Evolutionary conservation across 2,888 invertebrate genomes (phyloP).

Genomic region (Mesorhabditis spiculigera): DNA sequence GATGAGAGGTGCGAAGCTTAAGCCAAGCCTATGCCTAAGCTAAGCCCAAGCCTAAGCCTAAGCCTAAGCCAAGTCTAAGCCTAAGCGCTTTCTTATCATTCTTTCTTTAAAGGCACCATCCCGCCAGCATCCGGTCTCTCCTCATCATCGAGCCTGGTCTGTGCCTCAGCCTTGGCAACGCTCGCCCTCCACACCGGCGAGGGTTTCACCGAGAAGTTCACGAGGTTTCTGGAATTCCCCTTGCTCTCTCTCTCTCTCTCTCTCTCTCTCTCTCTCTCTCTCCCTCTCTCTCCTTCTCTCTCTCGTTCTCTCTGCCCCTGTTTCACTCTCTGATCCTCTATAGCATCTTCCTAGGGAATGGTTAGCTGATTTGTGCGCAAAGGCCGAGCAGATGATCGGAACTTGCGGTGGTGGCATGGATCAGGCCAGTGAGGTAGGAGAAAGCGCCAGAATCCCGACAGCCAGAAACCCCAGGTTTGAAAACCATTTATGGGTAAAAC

Average conservation of each 20-base stretch:
- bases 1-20: conserved; percentile 43
- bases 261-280: no score
- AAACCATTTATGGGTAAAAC: no score
- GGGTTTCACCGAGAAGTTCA: conserved; percentile 25
- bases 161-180: conserved; percentile 81
- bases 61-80: background rate
- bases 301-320: no score
- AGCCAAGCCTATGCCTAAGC: background rate
- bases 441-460: no score
- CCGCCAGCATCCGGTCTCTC: conserved; percentile 91
- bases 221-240: conserved; percentile 15
- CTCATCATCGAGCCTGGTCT: conserved; percentile 93
- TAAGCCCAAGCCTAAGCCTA: background rate
- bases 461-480: no score
- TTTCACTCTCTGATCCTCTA: background rate
- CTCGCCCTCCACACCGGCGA: conserved; percentile 66
- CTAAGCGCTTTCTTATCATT: background rate
- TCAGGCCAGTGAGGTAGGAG: conserved; percentile 84
- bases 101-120: conserved; percentile 66
- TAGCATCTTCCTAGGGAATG: conserved; percentile 19
- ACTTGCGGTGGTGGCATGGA: conserved; percentile 99
- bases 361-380: conserved; percentile 83
- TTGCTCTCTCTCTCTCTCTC: no score
- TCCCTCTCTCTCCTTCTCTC: no score
- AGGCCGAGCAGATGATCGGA: conserved; percentile 87